Base-by-base conservation (phyloP, 2,113 vertebrate genomes). In the Hiodon alosoides region DNA sequence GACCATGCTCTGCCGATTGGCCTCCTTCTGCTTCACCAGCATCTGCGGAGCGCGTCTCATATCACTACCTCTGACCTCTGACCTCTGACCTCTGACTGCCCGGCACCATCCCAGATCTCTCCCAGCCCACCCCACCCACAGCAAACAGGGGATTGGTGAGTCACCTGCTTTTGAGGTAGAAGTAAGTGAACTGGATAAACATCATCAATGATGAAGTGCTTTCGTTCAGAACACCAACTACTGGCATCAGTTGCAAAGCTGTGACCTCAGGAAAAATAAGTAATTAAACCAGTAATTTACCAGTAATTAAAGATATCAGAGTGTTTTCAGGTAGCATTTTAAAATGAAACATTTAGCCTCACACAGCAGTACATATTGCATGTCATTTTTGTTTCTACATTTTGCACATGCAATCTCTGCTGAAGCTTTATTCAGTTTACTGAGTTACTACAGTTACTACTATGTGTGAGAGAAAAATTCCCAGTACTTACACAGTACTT, bases 1-100 rank as follows among this genome's bases (percentile, higher is more conserved):
- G 66, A 93, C 84, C 84, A 89, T 88, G 46, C 91, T 93, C 87
- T 91, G 91, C 14, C 91, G 85, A 79, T 92, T 93, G 10, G 89
- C 90, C 85, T 92, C 90, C 85, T 93, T 92, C 86, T 93, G 91
- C 79, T 92, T 92, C 79, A 93, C 89, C 85, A 93, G 72, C 91
- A 93, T 93, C 91, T 93, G 79, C 62, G 78, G 65, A 67, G 61
- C 3, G 50, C 46, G 51, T 16, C 31, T 31, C 31, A 31, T 31
- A 31, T 31, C 31, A 31, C 31, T 2, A 31, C 31, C 31, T 2
- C 31, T 31, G 31, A 31, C 31, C 31, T 31, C 31, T 31, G 31
- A 31, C 31, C 31, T 6, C 9, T 61, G 4, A 48, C 50, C 51
- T 3, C 72, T 10, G 8, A 17, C 59, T 17, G 72, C 61, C 13